These are phyloP conservation scores for Tricholauxania praeusta DNA, from an alignment of 2,888 invertebrate species.

Conservation along the genomic window DNA sequence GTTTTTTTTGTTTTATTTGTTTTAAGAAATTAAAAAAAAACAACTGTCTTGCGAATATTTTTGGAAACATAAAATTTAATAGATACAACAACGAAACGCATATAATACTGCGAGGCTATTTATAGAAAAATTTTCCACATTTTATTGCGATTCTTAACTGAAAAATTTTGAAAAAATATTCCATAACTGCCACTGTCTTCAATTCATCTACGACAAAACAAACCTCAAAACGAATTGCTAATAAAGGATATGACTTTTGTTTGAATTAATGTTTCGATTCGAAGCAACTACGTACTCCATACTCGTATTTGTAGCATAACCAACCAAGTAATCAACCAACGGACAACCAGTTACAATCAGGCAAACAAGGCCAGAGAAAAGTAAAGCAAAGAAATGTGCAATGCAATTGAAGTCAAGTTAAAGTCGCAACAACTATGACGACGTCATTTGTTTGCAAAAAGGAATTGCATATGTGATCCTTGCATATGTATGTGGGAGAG, in stretches of 20 bases:
- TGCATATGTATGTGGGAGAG: not conserved
- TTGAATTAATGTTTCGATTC: slow-evolving; percentile 38
- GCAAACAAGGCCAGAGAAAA: no score
- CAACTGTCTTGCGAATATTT: no score
- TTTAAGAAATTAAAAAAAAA: no score
- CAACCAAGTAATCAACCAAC: not conserved
- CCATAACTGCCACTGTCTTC: not conserved
- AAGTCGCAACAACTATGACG: slow-evolving; percentile 15
- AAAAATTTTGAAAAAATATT: not conserved
- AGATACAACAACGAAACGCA: no score
- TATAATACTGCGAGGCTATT: no score
- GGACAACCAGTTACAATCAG: no score
- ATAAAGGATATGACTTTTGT: slow-evolving; percentile 39
- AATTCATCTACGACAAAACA: not conserved
- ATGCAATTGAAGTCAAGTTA: slow-evolving; percentile 16
- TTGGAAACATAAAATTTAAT: no score
- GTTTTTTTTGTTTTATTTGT: no score
- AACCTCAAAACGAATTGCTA: slow-evolving; percentile 30
- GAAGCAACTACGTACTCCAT: not conserved
- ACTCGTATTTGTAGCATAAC: not conserved
- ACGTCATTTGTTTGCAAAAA: slow-evolving; percentile 36
- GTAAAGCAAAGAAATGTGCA: slow-evolving; percentile 6
- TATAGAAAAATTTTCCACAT: no score
- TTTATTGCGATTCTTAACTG: no score
- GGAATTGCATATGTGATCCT: slow-evolving; percentile 18